Evolutionary conservation across 1,140 invertebrate species (phyloP).

Genomic region (Campoletis sonorensis): DNA sequence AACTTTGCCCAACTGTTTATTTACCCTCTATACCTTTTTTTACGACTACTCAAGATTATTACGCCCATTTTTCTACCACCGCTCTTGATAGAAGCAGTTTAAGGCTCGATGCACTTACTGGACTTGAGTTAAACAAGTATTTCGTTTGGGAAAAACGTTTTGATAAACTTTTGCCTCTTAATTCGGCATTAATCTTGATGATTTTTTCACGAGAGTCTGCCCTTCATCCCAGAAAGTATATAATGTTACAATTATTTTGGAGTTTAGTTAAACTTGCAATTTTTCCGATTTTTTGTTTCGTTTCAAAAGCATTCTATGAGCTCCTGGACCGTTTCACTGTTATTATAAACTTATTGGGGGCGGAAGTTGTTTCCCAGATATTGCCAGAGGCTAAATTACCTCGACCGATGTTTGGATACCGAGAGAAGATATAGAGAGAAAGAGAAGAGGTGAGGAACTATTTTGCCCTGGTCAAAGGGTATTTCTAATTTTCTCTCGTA

Average conservation of each 20-base stretch:
- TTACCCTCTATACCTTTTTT: slow-evolving; percentile 35
- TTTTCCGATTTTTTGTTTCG: background rate
- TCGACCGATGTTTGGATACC: slow-evolving; percentile 3
- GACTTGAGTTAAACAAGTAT: too few species aligned
- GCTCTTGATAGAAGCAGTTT: background rate
- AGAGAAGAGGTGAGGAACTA: background rate
- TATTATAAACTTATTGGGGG: slow-evolving; percentile 11
- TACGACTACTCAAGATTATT: background rate
- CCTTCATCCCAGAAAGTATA: too few species aligned
- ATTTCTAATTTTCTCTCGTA: slow-evolving; percentile 32
- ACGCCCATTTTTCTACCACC: background rate
- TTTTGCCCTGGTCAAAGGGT: slow-evolving; percentile 23
- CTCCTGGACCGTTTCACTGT: background rate
- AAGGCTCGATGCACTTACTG: too few species aligned
- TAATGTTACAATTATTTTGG: too few species aligned
- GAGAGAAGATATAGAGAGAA: background rate
- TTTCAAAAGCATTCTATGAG: too few species aligned
- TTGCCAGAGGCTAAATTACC: slow-evolving; percentile 26
- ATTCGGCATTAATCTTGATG: background rate
- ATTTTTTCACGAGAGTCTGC: too few species aligned
- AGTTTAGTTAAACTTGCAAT: too few species aligned
- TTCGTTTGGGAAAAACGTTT: too few species aligned
- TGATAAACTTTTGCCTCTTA: too few species aligned
- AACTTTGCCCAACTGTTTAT: slow-evolving; percentile 55
- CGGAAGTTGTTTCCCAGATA: background rate